phyloP scores from a whole-genome alignment of 2,113 vertebrate genomes.

The Lanius ludovicianus region DNA sequence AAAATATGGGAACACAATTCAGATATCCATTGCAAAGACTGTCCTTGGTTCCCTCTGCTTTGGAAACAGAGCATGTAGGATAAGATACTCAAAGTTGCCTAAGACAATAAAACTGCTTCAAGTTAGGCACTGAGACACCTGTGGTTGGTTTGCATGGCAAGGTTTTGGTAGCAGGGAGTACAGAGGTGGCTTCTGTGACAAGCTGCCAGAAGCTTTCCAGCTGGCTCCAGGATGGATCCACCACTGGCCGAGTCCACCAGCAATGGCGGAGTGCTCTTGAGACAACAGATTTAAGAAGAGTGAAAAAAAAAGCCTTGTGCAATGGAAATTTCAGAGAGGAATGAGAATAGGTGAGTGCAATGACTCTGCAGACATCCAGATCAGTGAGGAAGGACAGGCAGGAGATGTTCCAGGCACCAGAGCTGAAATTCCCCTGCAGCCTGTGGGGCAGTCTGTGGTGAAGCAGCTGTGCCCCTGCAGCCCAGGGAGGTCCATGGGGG shows the following conservation, averaged over 20 bases:
- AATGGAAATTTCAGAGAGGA: not conserved
- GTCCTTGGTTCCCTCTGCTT: not conserved
- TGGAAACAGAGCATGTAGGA: not conserved
- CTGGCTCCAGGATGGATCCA: accelerated
- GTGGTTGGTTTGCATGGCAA: not conserved
- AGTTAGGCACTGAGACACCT: not conserved
- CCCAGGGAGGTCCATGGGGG: not conserved
- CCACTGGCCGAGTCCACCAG: not conserved
- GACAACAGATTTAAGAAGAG: not conserved
- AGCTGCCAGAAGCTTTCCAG: not conserved
- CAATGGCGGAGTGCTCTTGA: not conserved
- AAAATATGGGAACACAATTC: not conserved
- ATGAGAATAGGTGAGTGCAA: not conserved
- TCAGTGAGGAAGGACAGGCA: not conserved
- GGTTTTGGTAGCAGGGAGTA: not conserved
- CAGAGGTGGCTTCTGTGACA: not conserved
- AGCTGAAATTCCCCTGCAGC: not conserved
- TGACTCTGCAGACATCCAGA: not conserved
- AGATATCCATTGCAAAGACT: not conserved
- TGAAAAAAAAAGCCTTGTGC: not conserved
- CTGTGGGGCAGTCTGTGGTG: not conserved
- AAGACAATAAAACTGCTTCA: not conserved
- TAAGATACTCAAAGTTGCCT: not conserved
- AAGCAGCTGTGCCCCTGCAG: not conserved
- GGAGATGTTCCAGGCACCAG: not conserved